Evolutionary conservation across 2,888 invertebrate species (phyloP).

Genomic region (Octodonta nipae): DNA sequence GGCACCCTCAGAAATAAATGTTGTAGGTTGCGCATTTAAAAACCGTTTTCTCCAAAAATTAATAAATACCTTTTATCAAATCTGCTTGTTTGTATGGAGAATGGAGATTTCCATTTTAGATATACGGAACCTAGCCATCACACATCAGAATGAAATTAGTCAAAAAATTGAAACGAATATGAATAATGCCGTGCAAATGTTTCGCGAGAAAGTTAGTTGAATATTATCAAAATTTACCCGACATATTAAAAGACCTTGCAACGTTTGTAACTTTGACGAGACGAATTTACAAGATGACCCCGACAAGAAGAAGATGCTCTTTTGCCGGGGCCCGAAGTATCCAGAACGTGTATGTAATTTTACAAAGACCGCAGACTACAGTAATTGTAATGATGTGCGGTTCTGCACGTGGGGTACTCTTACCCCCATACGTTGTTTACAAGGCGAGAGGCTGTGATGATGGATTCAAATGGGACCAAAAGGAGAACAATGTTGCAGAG

Average conservation of each 20-base stretch:
- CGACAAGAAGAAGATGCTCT: slow-evolving; percentile 13
- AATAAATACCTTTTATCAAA: not conserved
- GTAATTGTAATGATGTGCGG: slow-evolving; percentile 10
- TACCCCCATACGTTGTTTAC: slow-evolving; percentile 1
- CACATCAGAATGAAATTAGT: not conserved
- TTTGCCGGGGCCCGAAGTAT: slow-evolving; percentile 16
- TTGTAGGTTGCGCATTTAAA: too few species aligned
- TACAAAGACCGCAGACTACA: slow-evolving; percentile 7
- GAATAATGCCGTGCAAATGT: slow-evolving; percentile 1
- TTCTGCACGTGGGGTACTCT: slow-evolving; percentile 13
- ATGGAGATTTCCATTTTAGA: slow-evolving; percentile 1
- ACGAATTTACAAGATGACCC: slow-evolving; percentile 25
- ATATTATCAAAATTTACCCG: too few species aligned
- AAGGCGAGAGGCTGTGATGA: slow-evolving; percentile 21
- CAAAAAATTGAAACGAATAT: slow-evolving; percentile 1
- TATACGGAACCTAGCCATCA: not conserved
- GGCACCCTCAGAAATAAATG: too few species aligned
- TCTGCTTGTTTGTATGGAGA: slow-evolving; percentile 1
- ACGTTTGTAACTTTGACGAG: slow-evolving; percentile 15
- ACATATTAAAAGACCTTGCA: too few species aligned
- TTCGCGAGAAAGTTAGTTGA: not conserved
- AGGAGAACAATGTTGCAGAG: slow-evolving; percentile 14
- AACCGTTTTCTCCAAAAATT: slow-evolving; percentile 1
- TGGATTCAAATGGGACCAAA: slow-evolving; percentile 23
- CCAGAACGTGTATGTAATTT: slow-evolving; percentile 9